These are phyloP conservation scores for Himantopus leucocephalus DNA, from an alignment of 2,113 vertebrate genomes.

Conservation along the genomic window DNA sequence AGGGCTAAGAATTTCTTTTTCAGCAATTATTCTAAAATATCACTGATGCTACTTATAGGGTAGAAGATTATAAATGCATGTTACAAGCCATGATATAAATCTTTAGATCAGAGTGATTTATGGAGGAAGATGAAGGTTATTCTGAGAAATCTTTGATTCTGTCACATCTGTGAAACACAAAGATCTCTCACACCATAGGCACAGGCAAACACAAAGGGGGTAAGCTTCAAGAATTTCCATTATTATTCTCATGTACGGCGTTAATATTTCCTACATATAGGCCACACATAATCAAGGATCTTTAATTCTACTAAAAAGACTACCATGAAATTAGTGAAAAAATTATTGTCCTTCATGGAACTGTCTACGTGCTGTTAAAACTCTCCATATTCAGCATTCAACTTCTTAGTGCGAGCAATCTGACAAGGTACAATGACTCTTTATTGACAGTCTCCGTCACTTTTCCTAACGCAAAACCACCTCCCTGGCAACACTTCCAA, in stretches of 20 bases:
- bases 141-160: not conserved
- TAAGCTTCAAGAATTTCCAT: not conserved
- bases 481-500: not conserved
- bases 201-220: not conserved
- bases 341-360: not conserved
- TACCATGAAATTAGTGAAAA: not conserved
- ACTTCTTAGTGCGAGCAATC: not conserved
- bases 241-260: not conserved
- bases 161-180: not conserved
- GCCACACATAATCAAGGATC: not conserved
- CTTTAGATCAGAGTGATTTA: not conserved
- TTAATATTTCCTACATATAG: not conserved
- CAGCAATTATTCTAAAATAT: not conserved
- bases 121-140: not conserved
- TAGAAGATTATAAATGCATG: not conserved
- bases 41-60: not conserved
- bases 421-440: not conserved
- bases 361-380: not conserved
- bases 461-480: not conserved
- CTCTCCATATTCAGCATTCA: not conserved
- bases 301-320: not conserved
- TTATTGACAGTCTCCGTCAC: not conserved
- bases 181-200: not conserved
- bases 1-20: not conserved
- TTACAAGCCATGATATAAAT: not conserved